Conservation (phyloP, 2,888 invertebrate species). For the Hoplodrina ambigua region DNA sequence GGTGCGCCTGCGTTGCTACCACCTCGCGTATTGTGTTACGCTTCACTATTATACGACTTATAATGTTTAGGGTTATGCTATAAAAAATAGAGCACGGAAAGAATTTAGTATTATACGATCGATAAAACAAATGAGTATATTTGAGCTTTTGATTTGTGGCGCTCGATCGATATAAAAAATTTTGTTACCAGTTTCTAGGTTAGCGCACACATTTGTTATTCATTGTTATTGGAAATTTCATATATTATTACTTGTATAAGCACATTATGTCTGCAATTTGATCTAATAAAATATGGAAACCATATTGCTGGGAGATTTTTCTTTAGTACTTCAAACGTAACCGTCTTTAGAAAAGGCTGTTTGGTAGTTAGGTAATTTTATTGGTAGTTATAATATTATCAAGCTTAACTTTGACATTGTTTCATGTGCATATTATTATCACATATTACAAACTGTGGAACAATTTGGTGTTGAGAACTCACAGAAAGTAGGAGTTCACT, state of each 20-base stretch:
- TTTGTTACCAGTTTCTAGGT: constrained; percentile 56
- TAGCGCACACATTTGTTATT: constrained; percentile 32
- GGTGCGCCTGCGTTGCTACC: constrained; percentile 65
- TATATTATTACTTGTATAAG: not conserved
- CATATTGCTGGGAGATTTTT: not conserved
- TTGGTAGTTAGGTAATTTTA: not conserved
- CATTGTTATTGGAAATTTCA: constrained; percentile 31
- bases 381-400: not conserved
- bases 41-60: constrained; percentile 48
- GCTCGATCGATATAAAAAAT: constrained; percentile 25
- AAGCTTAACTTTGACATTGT: not conserved
- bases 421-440: not conserved
- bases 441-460: not conserved
- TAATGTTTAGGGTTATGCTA: constrained; percentile 52
- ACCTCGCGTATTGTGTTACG: constrained; percentile 65
- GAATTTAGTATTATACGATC: constrained; percentile 51
- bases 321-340: not conserved
- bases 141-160: constrained; percentile 49
- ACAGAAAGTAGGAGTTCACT: not conserved
- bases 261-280: constrained; percentile 13
- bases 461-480: not conserved
- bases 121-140: constrained; percentile 55
- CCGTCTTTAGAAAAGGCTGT: not conserved
- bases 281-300: constrained; percentile 13
- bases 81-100: constrained; percentile 53